Conservation (phyloP, 2,797 vertebrate species). For the Synanceia verrucosa region DNA sequence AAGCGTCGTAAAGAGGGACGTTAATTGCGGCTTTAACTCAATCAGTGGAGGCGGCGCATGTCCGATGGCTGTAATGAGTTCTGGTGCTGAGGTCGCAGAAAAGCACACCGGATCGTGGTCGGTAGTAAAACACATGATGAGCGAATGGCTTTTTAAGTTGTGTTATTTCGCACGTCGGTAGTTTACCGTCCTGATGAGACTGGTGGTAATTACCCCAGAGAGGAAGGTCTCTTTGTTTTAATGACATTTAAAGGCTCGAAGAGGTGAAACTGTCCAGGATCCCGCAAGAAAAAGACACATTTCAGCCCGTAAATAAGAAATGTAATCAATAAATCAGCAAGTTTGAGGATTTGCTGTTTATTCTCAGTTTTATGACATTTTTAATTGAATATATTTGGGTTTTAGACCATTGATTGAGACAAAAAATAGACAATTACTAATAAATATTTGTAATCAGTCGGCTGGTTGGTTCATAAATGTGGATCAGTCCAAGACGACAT, state of each 20-base stretch:
- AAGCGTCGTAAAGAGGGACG: conserved; percentile 63
- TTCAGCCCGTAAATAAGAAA: too few relatives aligned
- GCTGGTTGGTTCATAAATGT: too few relatives aligned
- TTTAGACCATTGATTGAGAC: too few relatives aligned
- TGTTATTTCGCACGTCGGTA: conserved; percentile 32
- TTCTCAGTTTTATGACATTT: too few relatives aligned
- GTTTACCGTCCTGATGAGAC: conserved; percentile 58
- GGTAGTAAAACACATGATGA: conserved; percentile 48
- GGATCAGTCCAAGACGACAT: too few relatives aligned
- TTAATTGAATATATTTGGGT: too few relatives aligned
- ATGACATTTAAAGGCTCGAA: conserved; percentile 49
- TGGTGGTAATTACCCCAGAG: conserved; percentile 64
- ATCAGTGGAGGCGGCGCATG: conserved; percentile 64
- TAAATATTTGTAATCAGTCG: too few relatives aligned
- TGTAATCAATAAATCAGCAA: too few relatives aligned
- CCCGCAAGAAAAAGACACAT: too few relatives aligned
- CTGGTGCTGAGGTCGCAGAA: conserved; percentile 68
- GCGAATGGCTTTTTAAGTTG: conserved; percentile 50
- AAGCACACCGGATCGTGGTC: conserved; percentile 53
- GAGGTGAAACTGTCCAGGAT: too few relatives aligned
- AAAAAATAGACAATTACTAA: too few relatives aligned
- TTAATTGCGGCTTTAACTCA: conserved; percentile 76
- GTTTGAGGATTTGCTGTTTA: too few relatives aligned
- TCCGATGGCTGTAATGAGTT: conserved; percentile 60
- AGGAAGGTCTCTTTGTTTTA: conserved; percentile 44